Evolutionary conservation across 2,113 vertebrate genomes (phyloP).

Genomic region (rabbit (Oryctolagus cuniculus)): DNA sequence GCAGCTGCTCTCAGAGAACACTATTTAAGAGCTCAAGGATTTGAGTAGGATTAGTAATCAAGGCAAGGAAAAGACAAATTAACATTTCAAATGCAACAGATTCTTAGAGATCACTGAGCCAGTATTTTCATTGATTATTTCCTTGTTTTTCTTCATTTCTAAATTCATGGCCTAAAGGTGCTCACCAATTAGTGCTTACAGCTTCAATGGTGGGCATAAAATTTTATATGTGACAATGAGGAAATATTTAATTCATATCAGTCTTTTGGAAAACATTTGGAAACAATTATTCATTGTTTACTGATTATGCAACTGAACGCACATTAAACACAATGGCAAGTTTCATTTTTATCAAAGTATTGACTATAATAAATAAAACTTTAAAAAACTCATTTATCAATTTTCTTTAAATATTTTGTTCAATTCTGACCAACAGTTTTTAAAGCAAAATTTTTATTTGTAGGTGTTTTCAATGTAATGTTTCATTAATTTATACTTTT

Average conservation of each 20-base stretch:
- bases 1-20: not conserved
- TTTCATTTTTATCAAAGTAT: not conserved
- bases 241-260: not conserved
- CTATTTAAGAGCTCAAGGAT: not conserved
- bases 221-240: not conserved
- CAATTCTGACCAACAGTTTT: not conserved
- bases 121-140: not conserved
- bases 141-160: not conserved
- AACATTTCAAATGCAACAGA: not conserved
- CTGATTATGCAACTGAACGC: not conserved
- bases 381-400: not conserved
- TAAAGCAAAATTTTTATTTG: not conserved
- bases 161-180: not conserved
- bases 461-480: not conserved
- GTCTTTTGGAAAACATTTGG: too few relatives aligned
- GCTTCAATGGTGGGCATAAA: not conserved
- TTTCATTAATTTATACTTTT: not conserved
- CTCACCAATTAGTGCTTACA: not conserved
- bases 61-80: not conserved
- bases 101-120: not conserved
- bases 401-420: not conserved
- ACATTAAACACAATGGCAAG: not conserved
- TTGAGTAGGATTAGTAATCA: not conserved
- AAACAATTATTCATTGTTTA: not conserved
- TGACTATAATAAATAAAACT: slow-evolving; percentile 20